Conservation (phyloP, 1,140 invertebrate genomes). For the Zophobas atratus region DNA sequence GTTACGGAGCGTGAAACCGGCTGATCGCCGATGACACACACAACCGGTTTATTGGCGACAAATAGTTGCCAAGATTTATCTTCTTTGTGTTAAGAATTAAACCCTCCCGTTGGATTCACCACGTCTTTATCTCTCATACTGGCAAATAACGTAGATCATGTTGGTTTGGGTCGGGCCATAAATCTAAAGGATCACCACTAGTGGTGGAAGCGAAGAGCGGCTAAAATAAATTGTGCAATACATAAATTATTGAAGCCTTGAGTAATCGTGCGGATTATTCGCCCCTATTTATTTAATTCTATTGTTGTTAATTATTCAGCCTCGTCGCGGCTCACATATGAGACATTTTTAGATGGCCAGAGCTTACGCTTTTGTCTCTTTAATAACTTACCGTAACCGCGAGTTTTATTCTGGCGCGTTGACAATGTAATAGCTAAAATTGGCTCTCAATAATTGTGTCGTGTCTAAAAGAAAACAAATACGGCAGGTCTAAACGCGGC, state of each 20-base stretch:
- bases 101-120: background rate
- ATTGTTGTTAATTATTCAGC: background rate
- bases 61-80: too few species aligned
- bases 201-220: background rate
- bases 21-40: too few species aligned
- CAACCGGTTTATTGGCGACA: too few species aligned
- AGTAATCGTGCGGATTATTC: background rate
- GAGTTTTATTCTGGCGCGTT: conserved; percentile 23
- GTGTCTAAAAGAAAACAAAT: conserved; percentile 1
- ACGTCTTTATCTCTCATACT: background rate
- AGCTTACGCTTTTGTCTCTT: conserved; percentile 10
- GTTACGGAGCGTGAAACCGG: background rate
- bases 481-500: too few species aligned
- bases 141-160: conserved; percentile 1
- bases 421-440: conserved; percentile 26
- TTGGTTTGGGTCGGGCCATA: background rate
- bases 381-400: conserved; percentile 18
- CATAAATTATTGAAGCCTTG: conserved; percentile 1
- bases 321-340: background rate
- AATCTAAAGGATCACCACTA: background rate
- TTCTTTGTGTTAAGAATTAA: too few species aligned
- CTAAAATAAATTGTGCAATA: background rate
- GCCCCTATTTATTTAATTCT: background rate
- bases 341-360: conserved; percentile 29
- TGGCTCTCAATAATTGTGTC: conserved; percentile 10